Evolutionary conservation across 2,113 vertebrate species (phyloP).

Genomic region (Theristicus caerulescens): DNA sequence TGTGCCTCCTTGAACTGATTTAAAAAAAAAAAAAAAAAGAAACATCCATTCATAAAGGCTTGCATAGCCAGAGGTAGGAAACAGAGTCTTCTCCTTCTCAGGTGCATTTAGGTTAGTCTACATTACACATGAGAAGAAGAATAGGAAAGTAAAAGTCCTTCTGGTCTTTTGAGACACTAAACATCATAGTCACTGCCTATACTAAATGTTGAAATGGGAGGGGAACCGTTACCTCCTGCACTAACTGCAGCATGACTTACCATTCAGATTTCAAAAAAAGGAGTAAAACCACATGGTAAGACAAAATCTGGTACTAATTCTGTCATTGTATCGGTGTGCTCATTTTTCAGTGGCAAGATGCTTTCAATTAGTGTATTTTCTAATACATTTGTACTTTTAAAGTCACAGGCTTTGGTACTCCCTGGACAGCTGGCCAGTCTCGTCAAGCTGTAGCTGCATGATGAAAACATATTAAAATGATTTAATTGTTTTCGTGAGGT

Average conservation of each 20-base stretch:
- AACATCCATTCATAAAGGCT: not conserved
- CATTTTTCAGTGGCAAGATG: not conserved
- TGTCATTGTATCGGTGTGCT: not conserved
- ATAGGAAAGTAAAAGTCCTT: not conserved
- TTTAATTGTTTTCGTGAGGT: not conserved
- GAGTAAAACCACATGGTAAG: not conserved
- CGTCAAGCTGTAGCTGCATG: not conserved
- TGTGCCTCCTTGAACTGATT: not conserved
- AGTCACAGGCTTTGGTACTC: not conserved
- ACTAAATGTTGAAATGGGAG: not conserved
- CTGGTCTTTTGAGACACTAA: not conserved
- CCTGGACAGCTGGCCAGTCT: not conserved
- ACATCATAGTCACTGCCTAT: not conserved
- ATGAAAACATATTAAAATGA: not conserved
- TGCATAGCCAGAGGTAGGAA: not conserved
- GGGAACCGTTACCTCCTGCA: not conserved
- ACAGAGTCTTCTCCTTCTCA: not conserved
- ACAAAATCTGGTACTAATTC: not conserved
- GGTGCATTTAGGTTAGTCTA: not conserved
- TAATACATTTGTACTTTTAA: not conserved
- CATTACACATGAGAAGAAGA: not conserved
- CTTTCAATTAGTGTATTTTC: not conserved
- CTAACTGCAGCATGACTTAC: not conserved
- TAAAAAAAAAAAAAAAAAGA: not conserved
- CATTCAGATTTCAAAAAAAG: not conserved